These are phyloP conservation scores for Adoxophyes honmai DNA, from an alignment of 1,140 invertebrate genomes.

Conservation along the genomic window DNA sequence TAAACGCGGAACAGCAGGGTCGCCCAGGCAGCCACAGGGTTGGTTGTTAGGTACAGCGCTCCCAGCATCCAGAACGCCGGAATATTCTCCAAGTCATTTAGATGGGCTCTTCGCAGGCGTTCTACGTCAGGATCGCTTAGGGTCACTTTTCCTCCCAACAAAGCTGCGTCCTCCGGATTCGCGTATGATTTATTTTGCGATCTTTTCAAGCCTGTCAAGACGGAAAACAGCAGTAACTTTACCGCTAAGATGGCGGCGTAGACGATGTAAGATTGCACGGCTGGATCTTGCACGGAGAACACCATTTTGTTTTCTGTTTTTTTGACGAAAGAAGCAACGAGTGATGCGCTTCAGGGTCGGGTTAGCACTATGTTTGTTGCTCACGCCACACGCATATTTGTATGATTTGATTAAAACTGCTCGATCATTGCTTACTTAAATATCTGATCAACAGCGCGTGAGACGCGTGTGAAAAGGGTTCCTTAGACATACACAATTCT, in stretches of 20 bases:
- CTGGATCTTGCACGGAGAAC: constrained; percentile 51
- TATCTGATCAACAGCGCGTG: no score
- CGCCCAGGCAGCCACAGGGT: no score
- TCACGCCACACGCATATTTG: no score
- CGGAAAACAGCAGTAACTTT: constrained; percentile 74
- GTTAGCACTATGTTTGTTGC: no score
- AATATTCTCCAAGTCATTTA: no score
- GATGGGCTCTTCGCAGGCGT: constrained; percentile 79
- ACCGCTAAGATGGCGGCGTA: constrained; percentile 75
- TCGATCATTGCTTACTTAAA: no score
- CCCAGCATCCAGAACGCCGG: constrained; percentile 81
- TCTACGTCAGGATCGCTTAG: constrained; percentile 77
- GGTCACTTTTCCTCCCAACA: constrained; percentile 61
- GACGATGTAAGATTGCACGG: constrained; percentile 72
- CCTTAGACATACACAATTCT: no score
- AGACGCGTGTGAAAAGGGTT: no score
- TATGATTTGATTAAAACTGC: no score
- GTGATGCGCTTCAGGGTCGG: no score
- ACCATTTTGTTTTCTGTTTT: constrained; percentile 43
- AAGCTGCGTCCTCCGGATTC: constrained; percentile 51
- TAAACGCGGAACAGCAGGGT: constrained; percentile 81
- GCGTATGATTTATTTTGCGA: constrained; percentile 51
- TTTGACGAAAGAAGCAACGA: no score
- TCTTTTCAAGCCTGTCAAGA: constrained; percentile 68
- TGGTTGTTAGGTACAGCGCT: constrained; percentile 81